Percentiles rank a stretch among this genome's conserved stretches.
Conservation (phyloP, 2,888 invertebrate species). For the Gnatocerus cornutus region DNA sequence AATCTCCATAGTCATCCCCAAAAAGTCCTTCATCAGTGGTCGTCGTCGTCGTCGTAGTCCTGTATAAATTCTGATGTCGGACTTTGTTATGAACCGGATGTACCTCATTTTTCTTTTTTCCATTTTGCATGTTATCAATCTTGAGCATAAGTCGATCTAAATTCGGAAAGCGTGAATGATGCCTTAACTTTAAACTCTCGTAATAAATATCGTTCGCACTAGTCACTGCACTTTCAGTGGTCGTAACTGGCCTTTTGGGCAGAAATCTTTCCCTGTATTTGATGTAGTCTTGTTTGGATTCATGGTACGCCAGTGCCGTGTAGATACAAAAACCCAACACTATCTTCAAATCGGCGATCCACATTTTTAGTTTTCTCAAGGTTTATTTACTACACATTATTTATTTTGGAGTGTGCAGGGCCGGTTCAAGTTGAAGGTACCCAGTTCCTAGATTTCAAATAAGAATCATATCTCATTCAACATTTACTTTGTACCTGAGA, state of each 20-base stretch:
- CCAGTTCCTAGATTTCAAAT: conserved; percentile 24
- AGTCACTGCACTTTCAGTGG: conserved; percentile 39
- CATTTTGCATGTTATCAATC: conserved; percentile 53
- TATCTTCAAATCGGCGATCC: conserved; percentile 44
- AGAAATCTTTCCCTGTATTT: conserved; percentile 41
- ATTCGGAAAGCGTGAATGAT: conserved; percentile 59
- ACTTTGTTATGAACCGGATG: conserved; percentile 26
- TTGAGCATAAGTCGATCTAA: conserved; percentile 58
- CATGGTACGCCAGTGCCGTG: conserved; percentile 42
- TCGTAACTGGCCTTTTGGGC: conserved; percentile 31
- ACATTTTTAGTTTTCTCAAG: conserved; percentile 38
- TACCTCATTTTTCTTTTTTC: conserved; percentile 20
- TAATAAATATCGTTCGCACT: conserved; percentile 47
- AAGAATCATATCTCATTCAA: conserved; percentile 6
- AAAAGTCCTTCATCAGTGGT: conserved; percentile 42
- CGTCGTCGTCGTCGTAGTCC: conserved; percentile 40
- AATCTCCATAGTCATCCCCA: conserved; percentile 40
- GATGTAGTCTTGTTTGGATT: conserved; percentile 42
- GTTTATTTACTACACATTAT: conserved; percentile 38
- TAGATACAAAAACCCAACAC: conserved; percentile 45
- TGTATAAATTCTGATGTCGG: conserved; percentile 37
- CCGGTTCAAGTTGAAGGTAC: conserved; percentile 10
- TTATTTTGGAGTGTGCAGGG: conserved; percentile 23
- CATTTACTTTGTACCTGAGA: conserved; percentile 35
- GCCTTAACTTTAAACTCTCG: conserved; percentile 52